A percentile compares a stretch with the other conserved stretches of the same genome.
These are phyloP conservation scores for Macrobrachium rosenbergii DNA, from an alignment of 1,140 invertebrate genomes.

Conservation along the genomic window DNA sequence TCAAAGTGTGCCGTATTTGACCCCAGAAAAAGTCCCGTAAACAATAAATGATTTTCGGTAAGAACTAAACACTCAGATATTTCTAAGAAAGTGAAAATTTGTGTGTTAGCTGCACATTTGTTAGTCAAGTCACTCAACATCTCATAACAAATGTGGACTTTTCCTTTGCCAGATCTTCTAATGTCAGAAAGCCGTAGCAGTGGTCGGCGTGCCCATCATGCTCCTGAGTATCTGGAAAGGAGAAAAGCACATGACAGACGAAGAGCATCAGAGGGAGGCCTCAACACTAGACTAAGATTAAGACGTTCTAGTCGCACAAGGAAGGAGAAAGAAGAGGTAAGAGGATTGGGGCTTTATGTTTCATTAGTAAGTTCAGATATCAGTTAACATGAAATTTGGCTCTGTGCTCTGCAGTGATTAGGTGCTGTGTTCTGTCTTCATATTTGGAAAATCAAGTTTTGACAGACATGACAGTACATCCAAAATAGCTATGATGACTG, in stretches of 20 bases:
- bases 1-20: not conserved
- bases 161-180: not conserved
- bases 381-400: no score
- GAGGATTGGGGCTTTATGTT: not conserved
- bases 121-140: no score
- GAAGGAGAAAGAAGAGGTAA: slow-evolving; percentile 71
- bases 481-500: no score
- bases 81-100: no score
- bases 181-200: slow-evolving; percentile 23
- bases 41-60: no score
- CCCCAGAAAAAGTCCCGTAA: no score
- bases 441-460: no score
- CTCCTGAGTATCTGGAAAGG: slow-evolving; percentile 91
- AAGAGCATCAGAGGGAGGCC: slow-evolving; percentile 78
- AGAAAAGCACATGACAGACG: slow-evolving; percentile 76
- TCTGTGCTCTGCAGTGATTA: no score
- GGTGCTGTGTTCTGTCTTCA: no score
- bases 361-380: not conserved
- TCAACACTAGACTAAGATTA: slow-evolving; percentile 75
- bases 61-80: no score
- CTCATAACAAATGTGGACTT: no score
- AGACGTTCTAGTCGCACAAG: slow-evolving; percentile 72
- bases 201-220: slow-evolving; percentile 75
- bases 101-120: not conserved
- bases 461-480: no score